A percentile compares a stretch with the other conserved stretches of the same genome.
phyloP scores from a whole-genome alignment of 2,113 vertebrate genomes.

The Charadrius vociferus region DNA sequence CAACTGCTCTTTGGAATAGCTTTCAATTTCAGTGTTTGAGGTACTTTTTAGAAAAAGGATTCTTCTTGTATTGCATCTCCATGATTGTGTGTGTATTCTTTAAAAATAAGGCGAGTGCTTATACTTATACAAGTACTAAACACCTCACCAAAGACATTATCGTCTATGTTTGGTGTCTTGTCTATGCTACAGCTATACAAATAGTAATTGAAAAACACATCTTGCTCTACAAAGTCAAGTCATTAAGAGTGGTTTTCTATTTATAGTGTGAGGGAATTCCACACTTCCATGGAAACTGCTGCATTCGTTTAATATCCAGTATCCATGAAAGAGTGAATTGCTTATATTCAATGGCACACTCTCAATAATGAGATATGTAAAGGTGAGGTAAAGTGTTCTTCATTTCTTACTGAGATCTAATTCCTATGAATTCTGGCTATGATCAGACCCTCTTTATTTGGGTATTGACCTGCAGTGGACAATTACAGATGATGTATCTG shows the following conservation, averaged over 20 bases:
- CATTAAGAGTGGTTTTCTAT: neutral
- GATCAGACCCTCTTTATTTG: neutral
- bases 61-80: neutral
- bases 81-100: neutral
- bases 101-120: neutral
- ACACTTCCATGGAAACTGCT: neutral
- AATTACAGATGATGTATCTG: neutral
- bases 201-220: neutral
- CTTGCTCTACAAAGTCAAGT: neutral
- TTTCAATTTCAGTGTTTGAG: neutral
- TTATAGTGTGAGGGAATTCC: neutral
- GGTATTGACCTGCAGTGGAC: neutral
- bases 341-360: neutral
- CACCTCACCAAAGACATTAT: neutral
- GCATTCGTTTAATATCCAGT: neutral
- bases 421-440: neutral
- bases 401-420: neutral
- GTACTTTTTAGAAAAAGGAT: neutral
- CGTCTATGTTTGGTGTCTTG: neutral
- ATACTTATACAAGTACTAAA: neutral
- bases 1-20: neutral
- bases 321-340: neutral
- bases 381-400: neutral
- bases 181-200: neutral
- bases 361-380: neutral